These are phyloP conservation scores for Anoplolepis gracilipes DNA, from an alignment of 1,140 invertebrate genomes.

Conservation along the genomic window DNA sequence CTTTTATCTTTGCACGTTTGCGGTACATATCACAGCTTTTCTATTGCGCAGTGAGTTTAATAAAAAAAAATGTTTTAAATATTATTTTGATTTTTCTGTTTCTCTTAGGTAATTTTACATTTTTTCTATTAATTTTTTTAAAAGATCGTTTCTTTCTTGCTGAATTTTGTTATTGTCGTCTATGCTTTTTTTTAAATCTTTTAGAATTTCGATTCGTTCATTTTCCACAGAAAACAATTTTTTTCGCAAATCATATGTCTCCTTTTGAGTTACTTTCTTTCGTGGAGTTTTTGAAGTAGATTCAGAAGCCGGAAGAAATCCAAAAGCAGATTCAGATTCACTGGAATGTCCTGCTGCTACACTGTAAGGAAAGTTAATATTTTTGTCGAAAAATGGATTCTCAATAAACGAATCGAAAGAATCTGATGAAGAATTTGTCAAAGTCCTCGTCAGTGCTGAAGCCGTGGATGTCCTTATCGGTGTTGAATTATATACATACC, in stretches of 20 bases:
- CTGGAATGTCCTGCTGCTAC: background rate
- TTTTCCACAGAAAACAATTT: background rate
- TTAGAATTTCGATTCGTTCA: background rate
- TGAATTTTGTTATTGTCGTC: background rate
- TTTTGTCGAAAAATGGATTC: constrained; percentile 4
- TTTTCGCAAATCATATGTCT: background rate
- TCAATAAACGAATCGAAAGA: background rate
- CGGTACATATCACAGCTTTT: no score
- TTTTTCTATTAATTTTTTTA: background rate
- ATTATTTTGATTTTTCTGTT: no score
- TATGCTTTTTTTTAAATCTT: background rate
- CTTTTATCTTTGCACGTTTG: no score
- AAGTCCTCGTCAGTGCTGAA: background rate
- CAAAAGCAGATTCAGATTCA: background rate
- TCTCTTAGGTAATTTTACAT: background rate
- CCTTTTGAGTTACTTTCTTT: background rate
- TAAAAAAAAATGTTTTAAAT: no score
- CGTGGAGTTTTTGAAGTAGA: background rate
- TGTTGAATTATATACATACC: background rate
- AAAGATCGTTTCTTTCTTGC: background rate
- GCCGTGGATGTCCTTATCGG: background rate
- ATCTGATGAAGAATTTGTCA: background rate
- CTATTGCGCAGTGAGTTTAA: no score
- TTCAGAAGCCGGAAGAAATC: background rate
- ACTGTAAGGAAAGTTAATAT: background rate